phyloP scores from a whole-genome alignment of 2,888 invertebrate genomes.

The Ommatoiulus sabulosus region DNA sequence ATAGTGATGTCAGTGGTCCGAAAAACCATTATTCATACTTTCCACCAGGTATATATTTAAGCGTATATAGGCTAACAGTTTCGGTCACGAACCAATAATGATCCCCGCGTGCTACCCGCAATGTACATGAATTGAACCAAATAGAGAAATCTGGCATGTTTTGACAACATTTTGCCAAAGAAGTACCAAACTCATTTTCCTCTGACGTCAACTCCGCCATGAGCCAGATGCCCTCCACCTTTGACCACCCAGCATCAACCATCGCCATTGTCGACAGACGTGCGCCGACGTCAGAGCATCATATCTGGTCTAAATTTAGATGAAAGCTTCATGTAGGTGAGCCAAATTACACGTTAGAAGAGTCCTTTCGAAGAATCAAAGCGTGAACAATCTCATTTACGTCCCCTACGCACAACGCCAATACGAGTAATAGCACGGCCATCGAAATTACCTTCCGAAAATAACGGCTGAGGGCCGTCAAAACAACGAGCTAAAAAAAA shows the following conservation, averaged over 20 bases:
- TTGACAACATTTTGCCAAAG: background rate
- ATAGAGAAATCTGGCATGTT: too few relatives aligned
- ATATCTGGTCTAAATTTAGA: constrained; percentile 3
- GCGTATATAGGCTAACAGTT: too few relatives aligned
- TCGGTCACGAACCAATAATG: too few relatives aligned
- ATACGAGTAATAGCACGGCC: background rate
- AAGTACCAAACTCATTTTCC: background rate
- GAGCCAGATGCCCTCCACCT: background rate
- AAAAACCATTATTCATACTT: too few relatives aligned
- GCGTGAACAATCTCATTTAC: background rate
- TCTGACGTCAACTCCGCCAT: constrained; percentile 3
- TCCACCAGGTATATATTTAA: too few relatives aligned
- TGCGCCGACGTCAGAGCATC: background rate
- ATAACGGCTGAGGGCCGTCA: background rate
- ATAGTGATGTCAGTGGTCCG: too few relatives aligned
- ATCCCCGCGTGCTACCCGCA: too few relatives aligned
- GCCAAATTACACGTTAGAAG: constrained; percentile 10
- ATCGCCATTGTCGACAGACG: background rate
- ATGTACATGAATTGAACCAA: too few relatives aligned
- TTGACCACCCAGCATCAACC: background rate
- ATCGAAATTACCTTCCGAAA: constrained; percentile 34
- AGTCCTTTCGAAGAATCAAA: background rate
- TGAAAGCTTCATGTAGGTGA: constrained; percentile 7
- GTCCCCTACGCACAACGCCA: constrained; percentile 1
- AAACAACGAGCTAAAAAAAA: background rate